Conservation (phyloP, 2,888 invertebrate species). For the Limnephilus rhombicus region DNA sequence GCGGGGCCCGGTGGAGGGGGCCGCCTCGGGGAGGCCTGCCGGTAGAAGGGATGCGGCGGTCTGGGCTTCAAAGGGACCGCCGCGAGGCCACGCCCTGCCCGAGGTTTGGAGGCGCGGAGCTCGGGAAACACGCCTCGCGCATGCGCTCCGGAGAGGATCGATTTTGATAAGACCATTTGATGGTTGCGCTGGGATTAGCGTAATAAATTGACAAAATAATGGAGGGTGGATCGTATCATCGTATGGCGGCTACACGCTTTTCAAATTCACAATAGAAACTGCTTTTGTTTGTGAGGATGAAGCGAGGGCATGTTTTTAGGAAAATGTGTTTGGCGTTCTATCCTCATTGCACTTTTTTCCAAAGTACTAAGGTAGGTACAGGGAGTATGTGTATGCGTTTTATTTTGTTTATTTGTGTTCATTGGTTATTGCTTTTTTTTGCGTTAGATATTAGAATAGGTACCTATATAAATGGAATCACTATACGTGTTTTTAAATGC, state of each 20-base stretch:
- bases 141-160: slow-evolving; percentile 27
- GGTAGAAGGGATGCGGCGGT: not conserved
- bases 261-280: not conserved
- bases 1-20: slow-evolving; percentile 68
- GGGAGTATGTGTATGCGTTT: no score
- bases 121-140: slow-evolving; percentile 34
- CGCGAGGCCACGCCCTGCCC: slow-evolving; percentile 62
- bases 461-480: no score
- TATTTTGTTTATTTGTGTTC: no score
- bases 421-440: no score
- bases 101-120: slow-evolving; percentile 53
- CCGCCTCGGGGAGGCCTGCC: slow-evolving; percentile 68
- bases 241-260: not conserved
- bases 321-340: not conserved
- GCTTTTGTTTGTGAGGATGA: not conserved
- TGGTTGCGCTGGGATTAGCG: slow-evolving; percentile 21
- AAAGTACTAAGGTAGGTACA: not conserved
- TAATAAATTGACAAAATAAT: not conserved
- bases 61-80: slow-evolving; percentile 74
- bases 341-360: not conserved
- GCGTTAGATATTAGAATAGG: no score
- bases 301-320: not conserved
- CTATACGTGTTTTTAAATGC: no score
- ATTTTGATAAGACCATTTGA: slow-evolving; percentile 7
- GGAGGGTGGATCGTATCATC: slow-evolving; percentile 17